Base-by-base conservation (phyloP, 64 coral and sea anemone genomes). In the Cladopsammia gracilis region DNA sequence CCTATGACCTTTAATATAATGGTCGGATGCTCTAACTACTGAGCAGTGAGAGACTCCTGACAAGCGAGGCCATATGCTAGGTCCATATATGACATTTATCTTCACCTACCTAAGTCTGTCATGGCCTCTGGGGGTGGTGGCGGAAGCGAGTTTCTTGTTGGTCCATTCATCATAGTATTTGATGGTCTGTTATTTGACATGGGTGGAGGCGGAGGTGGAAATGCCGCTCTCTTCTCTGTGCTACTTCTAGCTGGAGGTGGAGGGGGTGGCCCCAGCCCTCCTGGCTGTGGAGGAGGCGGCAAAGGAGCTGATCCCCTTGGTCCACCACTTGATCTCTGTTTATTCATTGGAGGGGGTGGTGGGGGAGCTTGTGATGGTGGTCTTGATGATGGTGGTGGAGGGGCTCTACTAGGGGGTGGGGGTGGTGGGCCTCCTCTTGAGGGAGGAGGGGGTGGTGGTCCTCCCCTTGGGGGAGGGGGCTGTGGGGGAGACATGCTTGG, bases 391-490 rank as follows among this genome's bases (percentile, higher is more conserved):
- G 86, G 77, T 66, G 72, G 59, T 48, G 86, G 86, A 73, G 87
- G 73, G 26, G 71, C 88, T 23, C 87, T 90, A 18, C 85, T 86
- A 15, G 85, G 78, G 22, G 95, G 86, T 76, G 79, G 93, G 22
- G 90, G 89, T 75, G 93, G 93, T 44, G 90, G 86, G 14, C 93
- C 73, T 20, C 86, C 73, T 7, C 70, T 77, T 69, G 92, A 73
- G 22, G 93, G 96, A 91, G 96, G 92, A 83, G 92, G 92, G 25
- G 96, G 96, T 48, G 89, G 89, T 60, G 92, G 75, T 65, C 73
- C 77, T 16, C 72, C 73, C 54, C 49, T 64, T 71, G 84, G 56
- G 58, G 77, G 54, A 13, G 42, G 24, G 9, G 80, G 87, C 45
- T 82, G 87, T 44, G 96, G 92, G 87, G 81, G 76, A 22, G 88